A percentile compares a stretch with the other conserved stretches of the same genome.
phyloP scores from a whole-genome alignment of 2,797 vertebrate genomes.

The Microcaecilia unicolor region DNA sequence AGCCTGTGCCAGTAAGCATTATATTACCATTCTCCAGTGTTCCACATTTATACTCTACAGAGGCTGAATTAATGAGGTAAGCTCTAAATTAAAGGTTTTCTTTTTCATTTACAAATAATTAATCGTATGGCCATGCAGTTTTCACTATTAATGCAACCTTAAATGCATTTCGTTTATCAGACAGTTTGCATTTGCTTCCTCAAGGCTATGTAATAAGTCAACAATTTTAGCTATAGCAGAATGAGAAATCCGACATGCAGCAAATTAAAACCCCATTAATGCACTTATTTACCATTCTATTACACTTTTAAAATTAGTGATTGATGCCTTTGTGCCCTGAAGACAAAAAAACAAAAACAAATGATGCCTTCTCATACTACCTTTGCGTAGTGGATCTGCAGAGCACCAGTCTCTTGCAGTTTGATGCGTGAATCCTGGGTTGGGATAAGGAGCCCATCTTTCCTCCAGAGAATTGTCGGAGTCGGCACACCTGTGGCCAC shows the following conservation, averaged over 20 bases:
- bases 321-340: not conserved
- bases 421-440: conserved; percentile 91
- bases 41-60: too few species aligned
- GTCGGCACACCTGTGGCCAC: conserved; percentile 72
- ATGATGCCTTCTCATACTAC: conserved; percentile 41
- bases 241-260: conserved; percentile 5
- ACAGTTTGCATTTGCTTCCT: conserved; percentile 19
- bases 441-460: conserved; percentile 79
- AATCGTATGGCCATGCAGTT: conserved; percentile 7
- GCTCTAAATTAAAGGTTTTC: not conserved
- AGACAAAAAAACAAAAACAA: conserved; percentile 6
- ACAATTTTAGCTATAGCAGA: conserved; percentile 7
- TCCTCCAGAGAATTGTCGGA: conserved; percentile 92
- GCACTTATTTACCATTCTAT: conserved; percentile 16
- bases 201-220: conserved; percentile 7
- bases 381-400: conserved; percentile 94
- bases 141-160: conserved; percentile 6
- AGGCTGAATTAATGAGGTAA: not conserved
- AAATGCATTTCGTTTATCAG: not conserved
- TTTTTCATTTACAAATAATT: not conserved
- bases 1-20: too few species aligned
- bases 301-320: conserved; percentile 6
- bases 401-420: conserved; percentile 74
- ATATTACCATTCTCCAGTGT: too few species aligned
- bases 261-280: conserved; percentile 13